phyloP scores from a whole-genome alignment of 2,888 invertebrate species.

The Melieria crassipennis region DNA sequence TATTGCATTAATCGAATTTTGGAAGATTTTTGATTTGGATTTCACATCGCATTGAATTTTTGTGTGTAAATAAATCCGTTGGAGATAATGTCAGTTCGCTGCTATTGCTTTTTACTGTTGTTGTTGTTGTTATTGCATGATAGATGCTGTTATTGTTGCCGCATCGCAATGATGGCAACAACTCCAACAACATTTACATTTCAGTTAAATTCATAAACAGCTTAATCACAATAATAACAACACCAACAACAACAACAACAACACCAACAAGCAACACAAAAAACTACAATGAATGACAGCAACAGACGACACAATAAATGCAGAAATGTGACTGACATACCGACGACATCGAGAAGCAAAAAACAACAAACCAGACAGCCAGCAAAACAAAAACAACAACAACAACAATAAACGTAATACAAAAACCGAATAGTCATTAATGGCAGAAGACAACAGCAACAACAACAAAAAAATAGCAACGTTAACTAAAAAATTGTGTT shows the following conservation, averaged over 20 bases:
- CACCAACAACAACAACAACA: no score
- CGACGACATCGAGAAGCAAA: neutral
- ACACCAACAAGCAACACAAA: no score
- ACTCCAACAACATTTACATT: neutral
- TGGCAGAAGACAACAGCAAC: neutral
- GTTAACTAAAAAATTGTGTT: neutral
- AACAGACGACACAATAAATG: neutral
- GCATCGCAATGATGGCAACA: neutral
- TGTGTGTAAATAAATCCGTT: neutral
- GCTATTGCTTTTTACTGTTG: neutral
- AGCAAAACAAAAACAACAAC: no score
- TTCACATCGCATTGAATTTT: neutral
- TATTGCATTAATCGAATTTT: neutral
- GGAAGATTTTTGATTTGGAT: neutral
- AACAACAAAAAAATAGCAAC: neutral
- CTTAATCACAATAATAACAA: no score
- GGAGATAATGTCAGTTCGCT: neutral
- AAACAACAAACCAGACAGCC: neutral
- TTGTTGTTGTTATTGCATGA: neutral
- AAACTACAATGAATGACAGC: neutral
- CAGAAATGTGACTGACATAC: conserved; percentile 2
- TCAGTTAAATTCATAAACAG: neutral
- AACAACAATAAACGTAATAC: no score
- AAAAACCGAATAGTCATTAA: no score
- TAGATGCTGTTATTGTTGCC: neutral